Base-by-base conservation (phyloP, 2,888 invertebrate species). In the Galerucella nymphaeae region DNA sequence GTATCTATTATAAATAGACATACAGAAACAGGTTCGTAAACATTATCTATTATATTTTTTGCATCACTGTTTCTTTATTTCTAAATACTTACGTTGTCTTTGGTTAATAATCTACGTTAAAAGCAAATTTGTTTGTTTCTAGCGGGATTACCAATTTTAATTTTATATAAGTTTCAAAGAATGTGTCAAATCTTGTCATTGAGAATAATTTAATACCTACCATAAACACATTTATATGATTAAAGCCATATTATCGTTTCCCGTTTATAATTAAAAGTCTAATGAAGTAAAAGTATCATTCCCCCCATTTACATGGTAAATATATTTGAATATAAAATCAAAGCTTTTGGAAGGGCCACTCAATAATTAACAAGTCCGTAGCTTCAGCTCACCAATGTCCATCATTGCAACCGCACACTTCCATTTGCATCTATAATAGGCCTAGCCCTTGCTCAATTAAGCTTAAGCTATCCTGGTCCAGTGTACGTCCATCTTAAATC, bases 361-460 rank as follows among this genome's bases (percentile, higher is more conserved):
- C 66, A 71, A 71, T 71, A 71, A 66, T 66, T 71, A 66, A 71
- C 66, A 65, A 66, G 71, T 70, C 70, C 63, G 63, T 63, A 57
- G 63, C 70, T 63, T 42, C 16, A 42, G 70, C 70, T 41, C 45
- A 63, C 55, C 79, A 75, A 73, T 83, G 84, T 83, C 84, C 84
- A 82, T 84, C 84, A 83, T 76, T 75, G 80, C 75, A 80, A 82
- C 82, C 82, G 75, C 82, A 80, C 81, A 82, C 83, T 84, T 83
- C 83, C 83, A 85, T 86, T 86, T 86, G 86, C 86, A 86, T 86
- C 82, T 80, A 83, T 85, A 86, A 86, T 85, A 83, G 82, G 84
- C 75, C 77, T 78, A 79, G 81, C 83, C 85, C 83, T 82, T 79
- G 84, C 83, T 83, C 83, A 84, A 84, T 84, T 84, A 84, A 84